Evolutionary conservation across 2,888 invertebrate genomes (phyloP).

Genomic region (Chloroclystis v-ata): DNA sequence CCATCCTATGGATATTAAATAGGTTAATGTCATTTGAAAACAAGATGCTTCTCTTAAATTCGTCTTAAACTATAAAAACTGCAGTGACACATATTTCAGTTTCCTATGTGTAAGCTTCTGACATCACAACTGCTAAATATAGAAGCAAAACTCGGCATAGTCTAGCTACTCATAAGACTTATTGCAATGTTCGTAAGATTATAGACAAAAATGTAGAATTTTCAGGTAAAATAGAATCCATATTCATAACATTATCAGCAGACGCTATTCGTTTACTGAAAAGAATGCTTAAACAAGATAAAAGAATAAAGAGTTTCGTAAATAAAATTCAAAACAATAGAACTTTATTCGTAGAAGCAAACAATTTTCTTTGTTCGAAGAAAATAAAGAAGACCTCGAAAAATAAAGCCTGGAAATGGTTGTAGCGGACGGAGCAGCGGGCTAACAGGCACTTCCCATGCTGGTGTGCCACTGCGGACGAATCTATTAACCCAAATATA

Average conservation of each 20-base stretch:
- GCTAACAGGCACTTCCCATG: conserved; percentile 75
- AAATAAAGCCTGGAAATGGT: conserved; percentile 39
- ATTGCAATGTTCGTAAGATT: conserved; percentile 23
- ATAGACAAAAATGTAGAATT: no score
- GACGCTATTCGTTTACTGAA: not conserved
- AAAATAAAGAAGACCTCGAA: conserved; percentile 16
- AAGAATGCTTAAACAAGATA: not conserved
- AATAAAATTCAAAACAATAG: conserved; percentile 1
- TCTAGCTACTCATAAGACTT: conserved; percentile 29
- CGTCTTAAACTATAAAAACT: conserved; percentile 27
- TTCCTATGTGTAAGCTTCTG: conserved; percentile 45
- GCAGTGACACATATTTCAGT: conserved; percentile 50
- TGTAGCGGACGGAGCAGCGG: conserved; percentile 46
- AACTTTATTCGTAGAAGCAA: conserved; percentile 6
- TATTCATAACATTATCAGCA: not conserved
- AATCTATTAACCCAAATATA: conserved; percentile 78
- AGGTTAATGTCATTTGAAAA: no score
- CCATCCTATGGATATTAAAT: no score
- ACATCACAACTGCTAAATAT: conserved; percentile 58
- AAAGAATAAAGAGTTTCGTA: not conserved
- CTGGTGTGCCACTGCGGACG: conserved; percentile 65
- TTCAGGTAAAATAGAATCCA: no score
- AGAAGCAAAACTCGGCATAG: conserved; percentile 51
- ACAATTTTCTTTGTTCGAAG: conserved; percentile 13
- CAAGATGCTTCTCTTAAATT: not conserved